phyloP scores from a whole-genome alignment of 2,797 vertebrate species.

The Leptodactylus fallax region DNA sequence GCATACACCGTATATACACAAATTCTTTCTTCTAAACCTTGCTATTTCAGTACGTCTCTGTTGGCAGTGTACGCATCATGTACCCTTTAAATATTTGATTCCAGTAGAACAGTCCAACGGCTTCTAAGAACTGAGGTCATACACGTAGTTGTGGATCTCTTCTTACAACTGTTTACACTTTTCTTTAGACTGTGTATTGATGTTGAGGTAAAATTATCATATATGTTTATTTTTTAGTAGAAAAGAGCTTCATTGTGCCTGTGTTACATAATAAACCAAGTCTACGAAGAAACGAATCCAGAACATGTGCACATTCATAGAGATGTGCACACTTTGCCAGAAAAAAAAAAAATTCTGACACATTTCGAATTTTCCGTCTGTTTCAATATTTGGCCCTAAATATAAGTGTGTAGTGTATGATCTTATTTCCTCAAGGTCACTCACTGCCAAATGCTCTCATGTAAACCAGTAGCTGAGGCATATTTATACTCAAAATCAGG shows the following conservation, averaged over 20 bases:
- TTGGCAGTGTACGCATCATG: background rate
- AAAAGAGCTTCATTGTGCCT: conserved; percentile 3
- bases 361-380: background rate
- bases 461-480: background rate
- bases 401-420: background rate
- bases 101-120: background rate
- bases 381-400: background rate
- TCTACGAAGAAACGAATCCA: background rate
- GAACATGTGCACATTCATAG: conserved; percentile 3
- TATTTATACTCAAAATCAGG: background rate
- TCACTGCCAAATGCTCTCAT: background rate
- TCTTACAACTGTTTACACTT: conserved; percentile 17
- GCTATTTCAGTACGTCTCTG: background rate
- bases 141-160: background rate
- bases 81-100: conserved; percentile 16
- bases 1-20: background rate
- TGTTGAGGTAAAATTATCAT: conserved; percentile 6
- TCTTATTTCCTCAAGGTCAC: background rate
- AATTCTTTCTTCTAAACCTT: background rate
- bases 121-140: conserved; percentile 19
- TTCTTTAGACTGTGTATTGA: background rate
- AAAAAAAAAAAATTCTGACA: background rate
- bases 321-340: background rate
- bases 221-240: conserved; percentile 4
- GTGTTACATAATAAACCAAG: conserved; percentile 8